phyloP scores from a whole-genome alignment of 2,888 invertebrate species.

The Luffia ferchaultella region DNA sequence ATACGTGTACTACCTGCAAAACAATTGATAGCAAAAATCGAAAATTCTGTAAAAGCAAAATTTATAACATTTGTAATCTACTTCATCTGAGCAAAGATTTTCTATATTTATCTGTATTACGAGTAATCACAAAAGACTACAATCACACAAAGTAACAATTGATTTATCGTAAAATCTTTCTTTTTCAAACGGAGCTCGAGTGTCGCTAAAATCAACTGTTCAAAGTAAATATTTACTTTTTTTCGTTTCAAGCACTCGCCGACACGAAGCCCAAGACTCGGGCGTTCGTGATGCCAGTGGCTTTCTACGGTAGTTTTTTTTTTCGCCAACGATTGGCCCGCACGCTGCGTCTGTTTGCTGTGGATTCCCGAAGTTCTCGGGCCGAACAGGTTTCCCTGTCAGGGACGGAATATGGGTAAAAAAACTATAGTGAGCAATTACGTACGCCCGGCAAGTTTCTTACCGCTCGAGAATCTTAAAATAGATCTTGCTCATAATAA shows the following conservation, averaged over 20 bases:
- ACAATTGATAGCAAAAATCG: too few species aligned
- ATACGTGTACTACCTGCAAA: too few species aligned
- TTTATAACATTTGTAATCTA: too few species aligned
- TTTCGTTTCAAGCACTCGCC: conserved; percentile 20
- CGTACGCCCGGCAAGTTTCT: conserved; percentile 34
- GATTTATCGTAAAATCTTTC: not conserved
- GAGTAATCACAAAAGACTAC: too few species aligned
- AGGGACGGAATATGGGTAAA: conserved; percentile 54
- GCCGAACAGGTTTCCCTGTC: conserved; percentile 53
- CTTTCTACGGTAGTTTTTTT: conserved; percentile 42
- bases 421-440: conserved; percentile 54
- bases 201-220: conserved; percentile 12
- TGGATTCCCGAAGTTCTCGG: conserved; percentile 49
- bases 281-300: conserved; percentile 35
- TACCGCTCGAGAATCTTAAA: conserved; percentile 38
- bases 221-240: conserved; percentile 24
- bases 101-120: too few species aligned
- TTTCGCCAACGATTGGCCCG: conserved; percentile 24
- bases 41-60: too few species aligned
- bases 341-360: conserved; percentile 27
- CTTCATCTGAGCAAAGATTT: too few species aligned
- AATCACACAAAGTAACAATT: not conserved
- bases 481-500: conserved; percentile 1
- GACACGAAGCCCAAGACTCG: conserved; percentile 10
- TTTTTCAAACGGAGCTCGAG: not conserved